These are phyloP conservation scores for Tachysurus vachellii DNA, from an alignment of 2,113 vertebrate species.

Conservation along the genomic window DNA sequence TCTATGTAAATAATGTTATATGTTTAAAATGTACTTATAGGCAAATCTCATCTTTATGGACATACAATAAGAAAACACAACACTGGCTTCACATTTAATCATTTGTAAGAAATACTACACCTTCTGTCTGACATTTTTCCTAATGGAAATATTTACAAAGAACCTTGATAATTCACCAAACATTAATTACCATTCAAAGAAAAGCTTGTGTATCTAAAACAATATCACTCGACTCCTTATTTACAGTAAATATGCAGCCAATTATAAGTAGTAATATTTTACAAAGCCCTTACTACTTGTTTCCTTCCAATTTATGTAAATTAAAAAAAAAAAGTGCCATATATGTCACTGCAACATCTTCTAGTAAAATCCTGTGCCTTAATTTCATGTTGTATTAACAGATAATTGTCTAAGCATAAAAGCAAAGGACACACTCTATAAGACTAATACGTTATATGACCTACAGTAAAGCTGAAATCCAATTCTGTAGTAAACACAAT, in stretches of 20 bases:
- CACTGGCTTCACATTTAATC: conserved; percentile 5
- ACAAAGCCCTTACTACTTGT: conserved; percentile 50
- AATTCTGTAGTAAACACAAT: conserved; percentile 45
- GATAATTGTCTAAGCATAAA: conserved; percentile 3
- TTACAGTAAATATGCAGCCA: conserved; percentile 32
- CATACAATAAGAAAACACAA: conserved; percentile 22
- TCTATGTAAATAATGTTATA: not conserved
- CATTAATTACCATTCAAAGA: conserved; percentile 10
- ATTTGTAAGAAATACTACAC: conserved; percentile 9
- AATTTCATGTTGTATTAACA: conserved; percentile 22
- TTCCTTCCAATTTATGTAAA: not conserved
- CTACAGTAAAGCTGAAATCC: conserved; percentile 23
- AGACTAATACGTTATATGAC: conserved; percentile 11
- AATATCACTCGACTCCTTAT: conserved; percentile 11
- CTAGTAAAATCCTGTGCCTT: not conserved
- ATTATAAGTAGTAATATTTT: conserved; percentile 36
- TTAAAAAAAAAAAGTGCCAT: not conserved
- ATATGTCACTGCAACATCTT: conserved; percentile 9
- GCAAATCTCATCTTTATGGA: conserved; percentile 5
- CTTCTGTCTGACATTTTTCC: conserved; percentile 1
- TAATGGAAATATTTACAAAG: conserved; percentile 37
- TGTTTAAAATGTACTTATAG: not conserved
- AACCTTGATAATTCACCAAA: not conserved
- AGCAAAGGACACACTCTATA: conserved; percentile 17
- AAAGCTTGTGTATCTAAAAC: not conserved